Evolutionary conservation across 2,888 invertebrate genomes (phyloP).

Genomic region (Dynastes maya): DNA sequence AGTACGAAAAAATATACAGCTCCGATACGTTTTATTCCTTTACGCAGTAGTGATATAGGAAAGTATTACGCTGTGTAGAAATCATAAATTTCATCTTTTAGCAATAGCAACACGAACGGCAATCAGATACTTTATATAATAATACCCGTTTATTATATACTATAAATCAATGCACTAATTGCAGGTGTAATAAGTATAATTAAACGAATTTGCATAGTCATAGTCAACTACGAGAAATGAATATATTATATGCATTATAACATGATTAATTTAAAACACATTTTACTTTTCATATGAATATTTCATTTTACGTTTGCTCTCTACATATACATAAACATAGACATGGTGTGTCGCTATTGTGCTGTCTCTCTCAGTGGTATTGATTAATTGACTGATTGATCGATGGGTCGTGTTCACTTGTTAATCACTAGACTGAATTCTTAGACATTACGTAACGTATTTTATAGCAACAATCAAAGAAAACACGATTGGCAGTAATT

Average conservation of each 20-base stretch:
- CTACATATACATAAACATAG: conserved; percentile 25
- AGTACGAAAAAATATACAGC: conserved; percentile 7
- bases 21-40: conserved; percentile 15
- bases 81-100: conserved; percentile 22
- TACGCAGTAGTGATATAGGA: neutral
- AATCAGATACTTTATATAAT: conserved; percentile 38
- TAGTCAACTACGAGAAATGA: conserved; percentile 51
- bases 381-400: conserved; percentile 44
- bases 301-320: conserved; percentile 46
- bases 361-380: conserved; percentile 25
- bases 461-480: conserved; percentile 29
- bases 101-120: conserved; percentile 10
- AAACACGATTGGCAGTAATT: conserved; percentile 12
- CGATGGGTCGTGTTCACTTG: conserved; percentile 33
- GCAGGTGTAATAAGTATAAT: conserved; percentile 55
- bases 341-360: conserved; percentile 29
- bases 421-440: conserved; percentile 37
- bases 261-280: conserved; percentile 50
- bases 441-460: conserved; percentile 20
- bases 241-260: conserved; percentile 48
- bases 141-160: conserved; percentile 45
- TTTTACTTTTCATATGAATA: conserved; percentile 51
- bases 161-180: conserved; percentile 55
- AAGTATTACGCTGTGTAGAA: neutral
- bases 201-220: conserved; percentile 55